Conservation (phyloP, 1,140 invertebrate species). For the Steinernema khuongi region DNA sequence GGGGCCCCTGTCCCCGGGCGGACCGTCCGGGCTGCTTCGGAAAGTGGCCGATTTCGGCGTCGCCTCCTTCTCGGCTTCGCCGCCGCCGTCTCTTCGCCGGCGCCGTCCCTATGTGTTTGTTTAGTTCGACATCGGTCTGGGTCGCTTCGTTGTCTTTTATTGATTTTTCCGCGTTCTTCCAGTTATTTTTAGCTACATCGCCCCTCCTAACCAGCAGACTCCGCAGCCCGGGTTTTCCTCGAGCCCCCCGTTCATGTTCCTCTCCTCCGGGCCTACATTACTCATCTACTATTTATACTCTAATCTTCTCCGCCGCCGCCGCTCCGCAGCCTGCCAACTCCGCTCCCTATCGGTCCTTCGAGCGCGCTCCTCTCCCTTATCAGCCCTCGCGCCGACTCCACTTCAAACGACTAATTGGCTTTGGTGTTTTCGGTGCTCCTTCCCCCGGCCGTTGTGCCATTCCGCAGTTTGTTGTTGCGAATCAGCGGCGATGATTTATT, state of each 20-base stretch:
- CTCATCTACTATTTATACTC: neutral
- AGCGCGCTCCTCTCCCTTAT: neutral
- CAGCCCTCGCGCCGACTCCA: neutral
- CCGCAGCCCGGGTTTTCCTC: no score
- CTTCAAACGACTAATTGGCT: constrained; percentile 4
- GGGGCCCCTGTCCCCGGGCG: no score
- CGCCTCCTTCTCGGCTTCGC: neutral
- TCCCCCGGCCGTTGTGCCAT: neutral
- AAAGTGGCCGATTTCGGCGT: neutral
- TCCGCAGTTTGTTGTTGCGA: constrained; percentile 13
- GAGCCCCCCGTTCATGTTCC: no score
- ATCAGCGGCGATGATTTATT: constrained; percentile 7
- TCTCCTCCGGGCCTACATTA: neutral
- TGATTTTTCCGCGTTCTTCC: no score
- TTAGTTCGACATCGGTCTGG: no score
- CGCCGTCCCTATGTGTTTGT: no score
- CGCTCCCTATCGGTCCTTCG: no score
- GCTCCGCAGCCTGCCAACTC: neutral
- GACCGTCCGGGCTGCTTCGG: no score
- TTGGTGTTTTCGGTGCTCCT: neutral
- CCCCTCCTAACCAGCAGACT: no score
- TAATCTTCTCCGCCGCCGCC: neutral
- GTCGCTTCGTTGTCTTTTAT: no score
- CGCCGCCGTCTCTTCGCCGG: no score
- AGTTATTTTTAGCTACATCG: no score